Evolutionary conservation across 2,888 invertebrate genomes (phyloP).

Genomic region (Acrobasis suavella): DNA sequence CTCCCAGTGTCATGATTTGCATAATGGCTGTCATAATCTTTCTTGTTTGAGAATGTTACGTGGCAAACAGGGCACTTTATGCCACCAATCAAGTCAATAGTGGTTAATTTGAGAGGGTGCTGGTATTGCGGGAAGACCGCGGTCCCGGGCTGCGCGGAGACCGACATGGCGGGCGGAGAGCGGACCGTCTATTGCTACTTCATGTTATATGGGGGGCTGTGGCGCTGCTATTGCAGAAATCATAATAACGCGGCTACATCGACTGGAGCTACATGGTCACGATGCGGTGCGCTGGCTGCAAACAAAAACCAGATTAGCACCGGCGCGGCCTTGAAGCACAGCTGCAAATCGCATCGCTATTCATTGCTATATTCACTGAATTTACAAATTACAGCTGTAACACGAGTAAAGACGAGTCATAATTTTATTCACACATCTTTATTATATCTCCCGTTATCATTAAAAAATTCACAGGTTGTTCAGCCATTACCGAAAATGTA

Average conservation of each 20-base stretch:
- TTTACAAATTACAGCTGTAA: background rate
- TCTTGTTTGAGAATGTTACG: constrained; percentile 72
- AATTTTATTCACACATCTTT: background rate
- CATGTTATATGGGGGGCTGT: constrained; percentile 57
- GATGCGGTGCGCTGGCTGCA: constrained; percentile 50
- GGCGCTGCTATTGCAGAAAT: constrained; percentile 63
- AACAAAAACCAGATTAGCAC: constrained; percentile 39
- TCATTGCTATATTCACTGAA: background rate
- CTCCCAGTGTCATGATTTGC: constrained; percentile 54
- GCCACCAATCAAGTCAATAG: constrained; percentile 74
- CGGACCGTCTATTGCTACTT: constrained; percentile 66
- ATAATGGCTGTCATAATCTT: constrained; percentile 81
- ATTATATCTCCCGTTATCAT: constrained; percentile 38
- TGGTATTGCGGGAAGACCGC: background rate
- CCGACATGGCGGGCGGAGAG: constrained; percentile 43
- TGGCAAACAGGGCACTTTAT: constrained; percentile 82
- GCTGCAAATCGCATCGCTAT: background rate
- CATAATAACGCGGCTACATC: constrained; percentile 41
- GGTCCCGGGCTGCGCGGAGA: constrained; percentile 20
- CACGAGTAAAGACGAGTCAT: background rate
- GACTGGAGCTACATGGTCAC: constrained; percentile 66
- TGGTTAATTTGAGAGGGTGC: constrained; percentile 53
- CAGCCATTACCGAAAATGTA: constrained; percentile 48
- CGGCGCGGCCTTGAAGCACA: constrained; percentile 41
- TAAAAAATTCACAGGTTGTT: constrained; percentile 54